Evolutionary conservation across 2,888 invertebrate species (phyloP).

Genomic region (Unio pictorum): DNA sequence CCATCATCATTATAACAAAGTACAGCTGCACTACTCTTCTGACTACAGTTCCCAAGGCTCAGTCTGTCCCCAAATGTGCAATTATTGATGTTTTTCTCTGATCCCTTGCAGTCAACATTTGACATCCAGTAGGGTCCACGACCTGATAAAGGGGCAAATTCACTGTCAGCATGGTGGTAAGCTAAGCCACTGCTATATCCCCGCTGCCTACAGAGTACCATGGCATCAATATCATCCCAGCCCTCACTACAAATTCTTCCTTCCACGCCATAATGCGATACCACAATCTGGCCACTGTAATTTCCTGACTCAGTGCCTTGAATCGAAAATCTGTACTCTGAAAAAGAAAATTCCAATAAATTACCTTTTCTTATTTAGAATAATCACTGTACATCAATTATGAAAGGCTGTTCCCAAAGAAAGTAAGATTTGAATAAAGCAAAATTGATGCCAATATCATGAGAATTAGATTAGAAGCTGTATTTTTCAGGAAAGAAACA

Average conservation of each 20-base stretch:
- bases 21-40: conserved; percentile 46
- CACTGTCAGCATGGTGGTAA: conserved; percentile 44
- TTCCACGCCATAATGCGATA: conserved; percentile 58
- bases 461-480: too few species aligned
- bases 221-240: conserved; percentile 59
- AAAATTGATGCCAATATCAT: too few species aligned
- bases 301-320: conserved; percentile 21
- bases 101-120: conserved; percentile 54
- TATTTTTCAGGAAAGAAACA: too few species aligned
- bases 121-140: conserved; percentile 55
- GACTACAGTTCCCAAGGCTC: conserved; percentile 47
- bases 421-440: too few species aligned
- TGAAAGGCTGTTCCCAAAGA: too few species aligned
- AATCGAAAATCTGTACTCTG: conserved; percentile 27
- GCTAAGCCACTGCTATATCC: conserved; percentile 50
- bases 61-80: conserved; percentile 47
- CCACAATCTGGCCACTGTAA: conserved; percentile 37
- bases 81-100: conserved; percentile 38
- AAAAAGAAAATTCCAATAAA: conserved; percentile 3
- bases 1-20: conserved; percentile 55
- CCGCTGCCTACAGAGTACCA: conserved; percentile 47
- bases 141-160: conserved; percentile 32
- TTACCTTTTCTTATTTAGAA: neutral
- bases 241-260: conserved; percentile 71
- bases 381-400: too few species aligned